These are phyloP conservation scores for Pseudococcus jackbeardsleyi DNA, from an alignment of 2,888 invertebrate genomes.

Conservation along the genomic window DNA sequence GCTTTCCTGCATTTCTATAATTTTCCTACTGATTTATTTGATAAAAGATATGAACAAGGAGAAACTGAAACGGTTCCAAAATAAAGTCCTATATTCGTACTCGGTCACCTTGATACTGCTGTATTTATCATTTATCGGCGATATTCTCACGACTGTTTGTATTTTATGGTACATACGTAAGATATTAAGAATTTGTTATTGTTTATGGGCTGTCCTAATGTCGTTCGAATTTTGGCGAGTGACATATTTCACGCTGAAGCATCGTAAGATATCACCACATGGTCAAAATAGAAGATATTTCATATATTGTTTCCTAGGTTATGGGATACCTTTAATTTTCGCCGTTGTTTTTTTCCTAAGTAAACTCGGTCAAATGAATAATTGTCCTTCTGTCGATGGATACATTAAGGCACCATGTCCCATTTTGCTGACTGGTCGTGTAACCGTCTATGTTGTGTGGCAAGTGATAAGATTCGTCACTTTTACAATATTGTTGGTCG, in stretches of 20 bases:
- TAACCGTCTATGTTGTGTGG: neutral
- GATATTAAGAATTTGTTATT: neutral
- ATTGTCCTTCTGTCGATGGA: neutral
- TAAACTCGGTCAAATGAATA: neutral
- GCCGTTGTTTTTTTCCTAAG: neutral
- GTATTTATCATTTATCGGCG: neutral
- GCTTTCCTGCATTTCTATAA: neutral
- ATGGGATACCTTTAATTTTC: neutral
- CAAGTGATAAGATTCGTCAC: neutral
- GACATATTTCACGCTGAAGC: neutral
- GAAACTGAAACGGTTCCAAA: neutral
- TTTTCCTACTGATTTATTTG: neutral
- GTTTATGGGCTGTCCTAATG: neutral
- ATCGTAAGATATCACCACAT: neutral
- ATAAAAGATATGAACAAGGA: neutral
- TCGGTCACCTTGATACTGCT: neutral
- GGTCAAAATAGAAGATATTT: neutral
- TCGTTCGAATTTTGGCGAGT: neutral
- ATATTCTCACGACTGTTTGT: neutral
- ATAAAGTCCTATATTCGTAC: neutral
- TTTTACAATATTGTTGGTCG: neutral
- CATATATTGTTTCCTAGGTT: neutral
- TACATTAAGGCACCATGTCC: neutral
- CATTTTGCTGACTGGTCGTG: neutral
- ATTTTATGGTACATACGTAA: slow-evolving; percentile 3